These are phyloP conservation scores for Tachina fera DNA, from an alignment of 2,888 invertebrate genomes.

Conservation along the genomic window DNA sequence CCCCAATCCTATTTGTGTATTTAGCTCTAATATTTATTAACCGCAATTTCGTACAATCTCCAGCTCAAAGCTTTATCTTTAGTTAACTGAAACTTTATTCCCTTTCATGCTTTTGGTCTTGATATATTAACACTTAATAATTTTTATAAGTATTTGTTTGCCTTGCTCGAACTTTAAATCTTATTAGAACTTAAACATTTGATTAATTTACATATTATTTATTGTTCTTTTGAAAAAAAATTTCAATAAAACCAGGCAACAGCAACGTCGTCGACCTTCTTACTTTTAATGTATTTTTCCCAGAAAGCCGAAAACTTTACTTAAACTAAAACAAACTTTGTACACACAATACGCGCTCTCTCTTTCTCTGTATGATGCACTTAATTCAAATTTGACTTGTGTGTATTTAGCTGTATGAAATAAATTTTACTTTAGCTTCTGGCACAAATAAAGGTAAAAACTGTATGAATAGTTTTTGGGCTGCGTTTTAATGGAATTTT, in stretches of 20 bases:
- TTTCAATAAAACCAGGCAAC: background rate
- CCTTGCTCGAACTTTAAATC: background rate
- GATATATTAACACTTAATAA: background rate
- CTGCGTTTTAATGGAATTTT: constrained; percentile 35
- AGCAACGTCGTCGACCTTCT: background rate
- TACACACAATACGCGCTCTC: background rate
- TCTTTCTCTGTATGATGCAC: background rate
- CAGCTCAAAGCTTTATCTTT: background rate
- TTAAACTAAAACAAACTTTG: constrained; percentile 18
- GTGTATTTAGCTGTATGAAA: background rate
- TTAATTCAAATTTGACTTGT: background rate
- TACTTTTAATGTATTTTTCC: background rate
- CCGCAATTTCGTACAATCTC: background rate
- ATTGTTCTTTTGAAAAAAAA: background rate
- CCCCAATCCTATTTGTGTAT: no score
- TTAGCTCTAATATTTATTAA: no score
- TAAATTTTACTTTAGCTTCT: constrained; percentile 21
- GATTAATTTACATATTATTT: constrained; percentile 9
- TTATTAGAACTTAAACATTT: background rate
- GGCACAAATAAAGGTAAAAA: constrained; percentile 15
- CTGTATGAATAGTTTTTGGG: constrained; percentile 10
- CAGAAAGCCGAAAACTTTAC: background rate
- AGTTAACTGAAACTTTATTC: no score
- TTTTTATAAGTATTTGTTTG: background rate
- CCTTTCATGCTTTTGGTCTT: no score